These are phyloP conservation scores for Drosophila kanapiae DNA, from an alignment of 1,140 invertebrate genomes.

Conservation along the genomic window DNA sequence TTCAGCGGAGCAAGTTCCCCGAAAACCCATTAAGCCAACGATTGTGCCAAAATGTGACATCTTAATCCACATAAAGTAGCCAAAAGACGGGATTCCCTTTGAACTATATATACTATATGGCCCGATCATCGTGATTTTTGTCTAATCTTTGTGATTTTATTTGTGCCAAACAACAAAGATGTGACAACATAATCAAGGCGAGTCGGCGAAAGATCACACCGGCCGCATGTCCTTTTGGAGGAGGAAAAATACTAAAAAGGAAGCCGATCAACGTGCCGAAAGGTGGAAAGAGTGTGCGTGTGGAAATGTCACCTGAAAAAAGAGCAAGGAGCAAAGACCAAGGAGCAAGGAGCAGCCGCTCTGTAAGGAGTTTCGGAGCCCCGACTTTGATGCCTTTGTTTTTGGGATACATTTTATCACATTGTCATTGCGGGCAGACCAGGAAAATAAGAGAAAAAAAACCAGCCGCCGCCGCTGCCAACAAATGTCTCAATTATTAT, in stretches of 20 bases:
- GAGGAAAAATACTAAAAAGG: slow-evolving; percentile 21
- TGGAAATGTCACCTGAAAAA: slow-evolving; percentile 74
- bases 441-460: slow-evolving; percentile 39
- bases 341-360: slow-evolving; percentile 13
- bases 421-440: slow-evolving; percentile 65
- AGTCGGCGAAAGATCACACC: slow-evolving; percentile 65
- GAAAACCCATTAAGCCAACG: slow-evolving; percentile 40
- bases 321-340: slow-evolving; percentile 37
- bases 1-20: slow-evolving; percentile 14
- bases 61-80: slow-evolving; percentile 47
- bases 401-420: slow-evolving; percentile 67
- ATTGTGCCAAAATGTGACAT: slow-evolving; percentile 53
- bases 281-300: slow-evolving; percentile 44
- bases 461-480: slow-evolving; percentile 40
- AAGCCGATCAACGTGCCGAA: slow-evolving; percentile 71
- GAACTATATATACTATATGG: slow-evolving; percentile 17
- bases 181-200: slow-evolving; percentile 71
- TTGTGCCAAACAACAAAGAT: slow-evolving; percentile 42
- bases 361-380: slow-evolving; percentile 43
- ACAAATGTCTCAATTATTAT: slow-evolving; percentile 71
- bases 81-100: slow-evolving; percentile 13
- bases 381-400: slow-evolving; percentile 73
- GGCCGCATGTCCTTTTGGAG: slow-evolving; percentile 54
- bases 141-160: slow-evolving; percentile 67
- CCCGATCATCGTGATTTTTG: slow-evolving; percentile 53